Percentiles rank a stretch among this genome's conserved stretches.
phyloP scores from a whole-genome alignment of 64 coral and sea anemone species.

The Acropora tenuis region DNA sequence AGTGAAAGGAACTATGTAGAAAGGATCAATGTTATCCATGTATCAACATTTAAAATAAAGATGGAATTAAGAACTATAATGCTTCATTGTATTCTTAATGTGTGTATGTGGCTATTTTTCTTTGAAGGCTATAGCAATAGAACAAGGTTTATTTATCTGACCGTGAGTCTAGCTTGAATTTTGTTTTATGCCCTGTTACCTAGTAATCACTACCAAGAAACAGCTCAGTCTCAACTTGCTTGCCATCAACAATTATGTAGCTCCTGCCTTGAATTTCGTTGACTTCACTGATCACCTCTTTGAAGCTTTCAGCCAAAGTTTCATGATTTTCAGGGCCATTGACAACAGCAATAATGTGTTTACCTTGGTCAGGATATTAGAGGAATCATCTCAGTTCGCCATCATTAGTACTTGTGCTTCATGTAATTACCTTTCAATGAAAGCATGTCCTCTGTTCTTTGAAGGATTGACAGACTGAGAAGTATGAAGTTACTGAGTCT shows the following conservation, averaged over 20 bases:
- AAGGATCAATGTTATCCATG: neutral
- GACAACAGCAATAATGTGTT: neutral
- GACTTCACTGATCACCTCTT: neutral
- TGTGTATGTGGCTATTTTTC: too few species aligned
- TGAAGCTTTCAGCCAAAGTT: neutral
- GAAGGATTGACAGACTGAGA: neutral
- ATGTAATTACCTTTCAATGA: neutral
- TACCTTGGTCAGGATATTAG: neutral
- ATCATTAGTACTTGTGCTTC: too few species aligned
- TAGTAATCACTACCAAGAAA: conserved; percentile 16
- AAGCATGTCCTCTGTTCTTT: neutral
- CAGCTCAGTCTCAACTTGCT: neutral
- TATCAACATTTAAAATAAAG: too few species aligned
- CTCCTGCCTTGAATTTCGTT: neutral
- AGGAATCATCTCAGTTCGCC: too few species aligned
- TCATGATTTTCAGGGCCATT: neutral
- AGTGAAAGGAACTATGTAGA: neutral
- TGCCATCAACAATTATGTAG: neutral
- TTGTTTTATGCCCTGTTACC: neutral
- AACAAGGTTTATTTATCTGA: too few species aligned
- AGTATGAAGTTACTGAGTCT: conserved; percentile 15
- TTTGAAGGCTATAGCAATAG: too few species aligned
- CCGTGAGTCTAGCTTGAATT: too few species aligned
- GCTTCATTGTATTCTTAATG: too few species aligned
- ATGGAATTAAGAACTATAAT: too few species aligned